These are phyloP conservation scores for Argyra leucocephala DNA, from an alignment of 2,888 invertebrate genomes.

Conservation along the genomic window DNA sequence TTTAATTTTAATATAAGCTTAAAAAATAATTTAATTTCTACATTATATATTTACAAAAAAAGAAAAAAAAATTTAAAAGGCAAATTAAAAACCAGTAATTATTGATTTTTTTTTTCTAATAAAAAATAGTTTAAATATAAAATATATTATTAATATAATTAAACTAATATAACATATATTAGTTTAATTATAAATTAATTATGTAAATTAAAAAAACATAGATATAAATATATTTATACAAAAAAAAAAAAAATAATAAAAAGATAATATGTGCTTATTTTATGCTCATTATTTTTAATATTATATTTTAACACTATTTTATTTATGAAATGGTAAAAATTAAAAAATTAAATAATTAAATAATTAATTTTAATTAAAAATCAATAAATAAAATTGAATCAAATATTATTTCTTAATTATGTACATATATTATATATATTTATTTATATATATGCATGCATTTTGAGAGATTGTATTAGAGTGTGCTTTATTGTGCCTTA, in stretches of 20 bases:
- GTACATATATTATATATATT: not conserved
- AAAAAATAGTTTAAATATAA: not conserved
- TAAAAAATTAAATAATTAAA: no score
- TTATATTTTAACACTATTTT: no score
- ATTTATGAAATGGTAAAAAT: no score
- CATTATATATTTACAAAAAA: not conserved
- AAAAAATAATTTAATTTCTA: not conserved
- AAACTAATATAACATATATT: no score
- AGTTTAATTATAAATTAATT: not conserved
- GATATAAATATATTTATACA: not conserved
- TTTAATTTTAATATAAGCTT: not conserved
- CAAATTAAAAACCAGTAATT: not conserved
- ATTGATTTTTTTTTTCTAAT: no score
- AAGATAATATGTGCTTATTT: not conserved
- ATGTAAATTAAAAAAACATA: not conserved
- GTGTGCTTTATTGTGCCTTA: constrained; percentile 11
- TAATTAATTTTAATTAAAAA: no score
- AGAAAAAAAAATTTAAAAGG: not conserved
- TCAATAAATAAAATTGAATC: no score
- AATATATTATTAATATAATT: not conserved
- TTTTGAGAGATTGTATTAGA: constrained; percentile 1
- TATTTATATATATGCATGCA: not conserved
- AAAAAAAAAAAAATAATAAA: not conserved
- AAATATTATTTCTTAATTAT: not conserved
- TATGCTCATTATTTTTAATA: not conserved